Percentiles rank a stretch among this genome's conserved stretches.
phyloP scores from a whole-genome alignment of 2,888 invertebrate genomes.

The Ctena decussata region DNA sequence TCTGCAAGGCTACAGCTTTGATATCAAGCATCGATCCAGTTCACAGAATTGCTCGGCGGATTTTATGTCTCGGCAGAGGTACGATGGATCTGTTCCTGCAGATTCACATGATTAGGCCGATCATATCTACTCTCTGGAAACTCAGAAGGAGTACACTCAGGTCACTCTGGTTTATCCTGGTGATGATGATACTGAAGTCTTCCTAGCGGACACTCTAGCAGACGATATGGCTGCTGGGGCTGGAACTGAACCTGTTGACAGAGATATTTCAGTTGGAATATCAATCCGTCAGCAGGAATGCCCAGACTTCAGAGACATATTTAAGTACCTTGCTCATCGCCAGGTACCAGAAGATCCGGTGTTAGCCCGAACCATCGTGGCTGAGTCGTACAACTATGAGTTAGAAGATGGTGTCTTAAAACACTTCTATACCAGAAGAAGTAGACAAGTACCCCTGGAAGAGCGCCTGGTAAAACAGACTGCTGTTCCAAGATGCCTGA shows the following conservation, averaged over 20 bases:
- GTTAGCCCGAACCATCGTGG: not conserved
- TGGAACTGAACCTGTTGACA: not conserved
- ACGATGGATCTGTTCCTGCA: not conserved
- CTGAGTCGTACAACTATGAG: not conserved
- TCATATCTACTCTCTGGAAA: not conserved
- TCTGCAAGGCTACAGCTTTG: constrained; percentile 30
- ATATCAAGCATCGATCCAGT: not conserved
- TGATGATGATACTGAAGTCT: not conserved
- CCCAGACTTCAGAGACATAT: constrained; percentile 5
- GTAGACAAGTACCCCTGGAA: constrained; percentile 2
- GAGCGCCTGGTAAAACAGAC: constrained; percentile 5
- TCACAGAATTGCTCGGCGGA: not conserved
- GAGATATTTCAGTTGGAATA: not conserved
- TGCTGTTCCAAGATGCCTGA: constrained; percentile 22
- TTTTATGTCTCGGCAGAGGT: constrained; percentile 5
- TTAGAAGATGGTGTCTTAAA: constrained; percentile 1
- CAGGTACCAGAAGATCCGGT: constrained; percentile 10
- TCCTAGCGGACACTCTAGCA: not conserved
- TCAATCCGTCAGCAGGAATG: not conserved
- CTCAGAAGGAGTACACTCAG: not conserved
- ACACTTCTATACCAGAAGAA: constrained; percentile 6
- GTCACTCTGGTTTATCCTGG: constrained; percentile 2
- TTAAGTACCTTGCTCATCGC: constrained; percentile 2
- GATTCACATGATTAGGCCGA: constrained; percentile 12
- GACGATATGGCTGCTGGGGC: not conserved